Evolutionary conservation across 2,113 vertebrate species (phyloP).

Genomic region (Corynorhinus townsendii): DNA sequence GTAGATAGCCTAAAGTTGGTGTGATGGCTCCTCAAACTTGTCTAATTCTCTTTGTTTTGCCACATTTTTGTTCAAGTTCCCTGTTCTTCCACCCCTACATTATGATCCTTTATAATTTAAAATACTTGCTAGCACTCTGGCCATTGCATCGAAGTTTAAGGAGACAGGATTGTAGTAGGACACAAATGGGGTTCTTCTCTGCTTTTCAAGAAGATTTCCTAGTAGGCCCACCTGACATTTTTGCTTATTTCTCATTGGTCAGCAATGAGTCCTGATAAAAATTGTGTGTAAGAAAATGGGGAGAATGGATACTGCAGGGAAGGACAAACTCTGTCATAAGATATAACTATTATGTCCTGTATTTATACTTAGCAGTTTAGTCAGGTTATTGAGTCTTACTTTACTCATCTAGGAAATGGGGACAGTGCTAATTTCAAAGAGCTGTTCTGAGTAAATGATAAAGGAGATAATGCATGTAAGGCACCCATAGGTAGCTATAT

Average conservation of each 20-base stretch:
- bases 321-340: not conserved
- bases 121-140: not conserved
- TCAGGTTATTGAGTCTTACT: not conserved
- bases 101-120: not conserved
- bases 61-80: not conserved
- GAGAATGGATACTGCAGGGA: not conserved
- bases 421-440: not conserved
- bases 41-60: not conserved
- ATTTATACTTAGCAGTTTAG: not conserved
- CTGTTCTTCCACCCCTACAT: not conserved
- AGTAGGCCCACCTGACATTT: not conserved
- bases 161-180: not conserved
- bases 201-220: not conserved
- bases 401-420: not conserved
- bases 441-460: not conserved
- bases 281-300: not conserved
- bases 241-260: not conserved
- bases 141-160: not conserved
- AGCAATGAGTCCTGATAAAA: not conserved
- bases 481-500: not conserved
- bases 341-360: not conserved
- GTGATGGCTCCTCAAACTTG: not conserved
- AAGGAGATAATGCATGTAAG: not conserved
- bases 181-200: not conserved
- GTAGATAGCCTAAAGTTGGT: not conserved